Conservation (phyloP, 2,113 vertebrate species). For the Triplophysa dalaica region DNA sequence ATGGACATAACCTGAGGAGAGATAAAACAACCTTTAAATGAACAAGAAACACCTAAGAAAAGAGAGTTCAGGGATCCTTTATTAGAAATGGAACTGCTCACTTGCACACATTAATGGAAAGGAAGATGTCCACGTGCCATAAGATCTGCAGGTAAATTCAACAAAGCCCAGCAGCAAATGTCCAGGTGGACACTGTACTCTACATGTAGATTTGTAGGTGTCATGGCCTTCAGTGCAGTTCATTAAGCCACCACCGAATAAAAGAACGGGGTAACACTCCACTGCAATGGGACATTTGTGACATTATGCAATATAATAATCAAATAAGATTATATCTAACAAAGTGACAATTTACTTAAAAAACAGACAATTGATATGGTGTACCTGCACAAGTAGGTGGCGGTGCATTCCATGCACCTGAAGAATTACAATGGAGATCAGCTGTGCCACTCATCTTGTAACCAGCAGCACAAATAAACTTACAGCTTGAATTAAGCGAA, state of each 20-base stretch:
- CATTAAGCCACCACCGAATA: slow-evolving; percentile 48
- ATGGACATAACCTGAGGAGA: slow-evolving; percentile 60
- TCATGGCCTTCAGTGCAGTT: slow-evolving; percentile 45
- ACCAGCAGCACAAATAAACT: neutral
- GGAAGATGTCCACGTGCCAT: slow-evolving; percentile 58
- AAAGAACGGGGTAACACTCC: slow-evolving; percentile 51
- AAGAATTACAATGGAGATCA: slow-evolving; percentile 3
- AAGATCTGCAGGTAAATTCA: slow-evolving; percentile 37
- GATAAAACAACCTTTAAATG: neutral
- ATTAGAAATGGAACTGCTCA: slow-evolving; percentile 44
- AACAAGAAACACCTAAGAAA: neutral
- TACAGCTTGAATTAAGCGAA: neutral
- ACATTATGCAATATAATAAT: neutral
- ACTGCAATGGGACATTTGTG: slow-evolving; percentile 38
- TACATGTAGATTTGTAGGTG: slow-evolving; percentile 60
- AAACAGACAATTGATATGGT: neutral
- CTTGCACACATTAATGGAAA: slow-evolving; percentile 62
- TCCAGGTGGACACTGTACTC: slow-evolving; percentile 55
- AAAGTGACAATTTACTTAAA: neutral
- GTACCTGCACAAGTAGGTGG: slow-evolving; percentile 20
- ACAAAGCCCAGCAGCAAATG: slow-evolving; percentile 50
- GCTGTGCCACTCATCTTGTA: neutral
- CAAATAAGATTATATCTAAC: no score
- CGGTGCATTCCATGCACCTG: slow-evolving; percentile 1
- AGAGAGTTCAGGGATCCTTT: neutral